Evolutionary conservation across 2,797 vertebrate genomes (phyloP), one percentile per base, ranked within the genome.

Genomic region (Lepus oiostolus): DNA sequence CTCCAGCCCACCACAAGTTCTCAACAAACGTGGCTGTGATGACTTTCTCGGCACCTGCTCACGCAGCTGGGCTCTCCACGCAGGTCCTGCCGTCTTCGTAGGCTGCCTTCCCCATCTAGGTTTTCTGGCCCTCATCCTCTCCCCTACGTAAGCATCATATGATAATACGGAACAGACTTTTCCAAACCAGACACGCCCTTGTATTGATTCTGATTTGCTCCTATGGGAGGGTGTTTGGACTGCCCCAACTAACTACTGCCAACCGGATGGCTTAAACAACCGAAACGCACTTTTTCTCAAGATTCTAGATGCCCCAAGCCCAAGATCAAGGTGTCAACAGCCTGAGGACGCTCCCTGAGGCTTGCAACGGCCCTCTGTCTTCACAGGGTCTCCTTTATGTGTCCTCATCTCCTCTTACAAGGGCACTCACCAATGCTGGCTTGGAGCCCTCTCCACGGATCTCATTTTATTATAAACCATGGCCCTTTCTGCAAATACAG

Each of bases 11-110:
- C 4, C 0, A 0, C 21, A 54, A 26, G 24, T 6, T 72, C 35
- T 65, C 58, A 42, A 9, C 13, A 21, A 65, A 58, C 8, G 1
- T 21, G 75, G 4, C 35, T 13, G 13, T 11, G 24, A 24, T 7
- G 5, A 47, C 2, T 7, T 47, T 38, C 79, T 58, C 1, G 1
- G 7, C 22, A 21, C 2, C 30, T 10, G 17, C 16, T 42, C 22
- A 38, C 0, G 22, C 0, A 1, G 3, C 30, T 38, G 60, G 14
- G 10, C 22, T 22, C 5, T 2, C 32, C 30, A 12, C 1, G 0
- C 4, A 7, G 54, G 13, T 19, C 2, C 65, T 26, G 8, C 32
- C 22, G 1, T 26, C 67, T 58, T 19, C 22, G 12, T 1, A 28
- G 68, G 30, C 54, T 54, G n/a, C 16, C 74, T 30, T 81, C 54